Conservation (phyloP, 1,140 invertebrate genomes). For the Trinorchestia longiramus region DNA sequence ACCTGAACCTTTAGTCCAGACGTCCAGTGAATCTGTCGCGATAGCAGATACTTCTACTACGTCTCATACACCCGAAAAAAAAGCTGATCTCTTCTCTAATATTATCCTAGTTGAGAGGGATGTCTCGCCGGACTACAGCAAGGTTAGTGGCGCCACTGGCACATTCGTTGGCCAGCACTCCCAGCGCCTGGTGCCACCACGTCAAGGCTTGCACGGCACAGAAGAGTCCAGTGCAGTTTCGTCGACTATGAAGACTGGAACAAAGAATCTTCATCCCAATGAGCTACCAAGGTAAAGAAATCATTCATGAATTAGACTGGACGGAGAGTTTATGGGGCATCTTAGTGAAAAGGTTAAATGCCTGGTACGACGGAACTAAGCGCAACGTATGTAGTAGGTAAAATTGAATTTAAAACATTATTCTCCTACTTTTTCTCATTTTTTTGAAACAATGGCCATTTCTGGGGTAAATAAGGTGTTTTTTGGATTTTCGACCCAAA, state of each 20-base stretch:
- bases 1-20: not conserved
- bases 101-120: conserved; percentile 1
- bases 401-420: too few relatives aligned
- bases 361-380: too few relatives aligned
- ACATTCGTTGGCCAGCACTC: not conserved
- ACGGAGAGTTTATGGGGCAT: too few relatives aligned
- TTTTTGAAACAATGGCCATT: too few relatives aligned
- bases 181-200: not conserved
- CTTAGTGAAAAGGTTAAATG: too few relatives aligned
- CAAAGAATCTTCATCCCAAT: not conserved
- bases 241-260: not conserved
- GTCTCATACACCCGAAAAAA: not conserved
- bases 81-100: not conserved
- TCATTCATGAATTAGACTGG: not conserved
- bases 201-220: not conserved
- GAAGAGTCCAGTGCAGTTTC: not conserved
- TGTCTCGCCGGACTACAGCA: not conserved
- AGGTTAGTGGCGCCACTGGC: not conserved
- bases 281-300: not conserved
- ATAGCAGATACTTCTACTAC: not conserved
- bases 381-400: too few relatives aligned
- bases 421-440: too few relatives aligned
- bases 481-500: too few relatives aligned
- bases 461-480: too few relatives aligned
- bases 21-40: not conserved